Base-by-base conservation (phyloP, 2,113 vertebrate species). In the Macaca mulatta region DNA sequence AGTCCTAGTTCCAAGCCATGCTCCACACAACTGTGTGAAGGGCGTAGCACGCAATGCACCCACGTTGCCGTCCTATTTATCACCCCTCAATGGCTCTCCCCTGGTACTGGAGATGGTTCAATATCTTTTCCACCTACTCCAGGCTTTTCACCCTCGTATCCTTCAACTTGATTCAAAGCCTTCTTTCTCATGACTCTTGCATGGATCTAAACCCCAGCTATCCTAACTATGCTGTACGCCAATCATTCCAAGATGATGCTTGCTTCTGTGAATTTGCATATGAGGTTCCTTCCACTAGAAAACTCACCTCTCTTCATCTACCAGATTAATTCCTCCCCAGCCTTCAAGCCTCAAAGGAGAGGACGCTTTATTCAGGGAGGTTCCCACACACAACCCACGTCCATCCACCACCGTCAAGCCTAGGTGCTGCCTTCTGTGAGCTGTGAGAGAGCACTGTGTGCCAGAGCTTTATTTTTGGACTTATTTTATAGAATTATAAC, bases 401-500 rank as follows among this genome's bases (percentile, higher is more conserved):
- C 77, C 2, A 10, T 2, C 25, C 5, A 77, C 22, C 67, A 8
- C 4, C 16, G 18, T 74, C 23, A 61, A 88, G 30, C 23, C 27
- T 8, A 11, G 75, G 70, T 1, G 30, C 5, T 20, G 0, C 38
- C 67, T 67, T 45, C 4, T 67, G 50, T 48, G n/a, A 74, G 67
- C 14, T 17, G 1, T 30, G 22, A 92, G 9, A 86, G 20, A 18
- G 22, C 12, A 20, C 12, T 30, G 12, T 5, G 14, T 12, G 18
- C 0, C 3, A 18, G 0, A 48, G n/a, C 23, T 52, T 12, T 17
- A 11, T 9, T 6, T 59, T 8, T 3, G 4, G 4, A 4, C 4
- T 84, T 40, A 13, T 30, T 40, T 30, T 45, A 57, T 10, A 23
- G 22, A 70, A 40, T 3, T 40, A 0, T 17, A 35, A 6, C 25